Conservation (phyloP, 2,888 invertebrate species). For the Esperia sulphurella region DNA sequence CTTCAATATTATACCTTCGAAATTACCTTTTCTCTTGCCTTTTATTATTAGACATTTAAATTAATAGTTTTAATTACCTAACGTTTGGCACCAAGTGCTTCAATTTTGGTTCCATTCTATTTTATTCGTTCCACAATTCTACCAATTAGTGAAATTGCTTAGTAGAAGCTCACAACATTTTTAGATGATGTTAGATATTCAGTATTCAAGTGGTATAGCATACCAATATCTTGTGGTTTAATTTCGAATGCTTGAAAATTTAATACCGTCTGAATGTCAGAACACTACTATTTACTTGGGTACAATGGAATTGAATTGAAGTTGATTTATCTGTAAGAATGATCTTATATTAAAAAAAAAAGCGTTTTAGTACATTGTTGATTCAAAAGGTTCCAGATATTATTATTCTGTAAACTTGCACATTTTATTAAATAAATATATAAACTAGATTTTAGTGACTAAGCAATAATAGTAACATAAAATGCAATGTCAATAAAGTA, state of each 20-base stretch:
- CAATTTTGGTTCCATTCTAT: conserved; percentile 16
- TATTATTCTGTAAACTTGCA: too few species aligned
- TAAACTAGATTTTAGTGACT: too few species aligned
- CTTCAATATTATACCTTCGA: too few species aligned
- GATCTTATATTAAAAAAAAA: too few species aligned
- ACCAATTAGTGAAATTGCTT: conserved; percentile 27
- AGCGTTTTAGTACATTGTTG: too few species aligned
- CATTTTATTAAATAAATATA: too few species aligned
- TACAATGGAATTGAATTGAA: neutral
- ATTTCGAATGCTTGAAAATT: neutral
- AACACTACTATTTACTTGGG: neutral
- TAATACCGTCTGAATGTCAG: neutral
- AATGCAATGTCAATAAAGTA: too few species aligned
- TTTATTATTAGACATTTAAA: conserved; percentile 14
- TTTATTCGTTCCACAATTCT: conserved; percentile 18
- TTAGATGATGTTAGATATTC: conserved; percentile 8
- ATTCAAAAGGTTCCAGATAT: too few species aligned
- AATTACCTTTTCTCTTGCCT: neutral
- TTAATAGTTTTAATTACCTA: conserved; percentile 25
- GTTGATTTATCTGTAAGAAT: too few species aligned
- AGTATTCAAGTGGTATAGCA: conserved; percentile 1
- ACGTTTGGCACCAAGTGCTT: conserved; percentile 16
- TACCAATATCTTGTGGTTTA: neutral
- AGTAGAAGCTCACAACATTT: conserved; percentile 5
- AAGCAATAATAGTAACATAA: too few species aligned